Base-by-base conservation (phyloP, 2,888 invertebrate genomes). In the Eledona agricola region DNA sequence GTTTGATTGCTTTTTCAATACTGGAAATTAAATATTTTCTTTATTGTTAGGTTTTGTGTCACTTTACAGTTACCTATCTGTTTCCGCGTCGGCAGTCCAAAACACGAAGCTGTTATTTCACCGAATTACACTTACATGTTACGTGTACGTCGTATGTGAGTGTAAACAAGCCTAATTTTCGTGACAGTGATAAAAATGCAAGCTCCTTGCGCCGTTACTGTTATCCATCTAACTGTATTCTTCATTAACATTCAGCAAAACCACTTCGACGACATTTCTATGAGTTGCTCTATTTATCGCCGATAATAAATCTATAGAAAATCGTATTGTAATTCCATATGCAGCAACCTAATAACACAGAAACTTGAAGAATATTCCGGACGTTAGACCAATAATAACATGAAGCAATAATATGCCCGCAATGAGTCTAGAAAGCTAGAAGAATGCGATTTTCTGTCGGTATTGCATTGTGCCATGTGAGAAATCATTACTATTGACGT, bases 141-240 rank as follows among this genome's bases (percentile, higher is more conserved):
- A 15, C 29, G 31, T 26, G 37, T 38, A 47, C 31, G 42, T 29
- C 13, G 25, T 25, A 22, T 26, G 19, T 9, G 20, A 40, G 23
- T 35, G 35, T 47, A 26, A 29, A 40, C 25, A 23, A 16, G 45
- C 32, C 32, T 29, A 40, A 34, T 40, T 34, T 51, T 16, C 25
- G 51, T 47, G 38, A 45, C 45, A 31, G 19, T 22, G 16, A 32
- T 51, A 35, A 32, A 42, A 45, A 51, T 51, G 23, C 32, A 15
- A 11, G 25, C 31, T 7, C 31, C 23, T 31, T 7, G n/a, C 5
- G 25, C 32, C 34, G 34, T 34, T 45, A 45, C 45, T 45, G 45
- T 45, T 45, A 45, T 17, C 32, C 20, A 34, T 9, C 7, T 23
- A 45, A 45, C 45, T 32, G 45, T 45, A 29, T 43, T 26, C 11